Evolutionary conservation across 1,140 invertebrate genomes (phyloP).

Genomic region (Drosophila ananassae): DNA sequence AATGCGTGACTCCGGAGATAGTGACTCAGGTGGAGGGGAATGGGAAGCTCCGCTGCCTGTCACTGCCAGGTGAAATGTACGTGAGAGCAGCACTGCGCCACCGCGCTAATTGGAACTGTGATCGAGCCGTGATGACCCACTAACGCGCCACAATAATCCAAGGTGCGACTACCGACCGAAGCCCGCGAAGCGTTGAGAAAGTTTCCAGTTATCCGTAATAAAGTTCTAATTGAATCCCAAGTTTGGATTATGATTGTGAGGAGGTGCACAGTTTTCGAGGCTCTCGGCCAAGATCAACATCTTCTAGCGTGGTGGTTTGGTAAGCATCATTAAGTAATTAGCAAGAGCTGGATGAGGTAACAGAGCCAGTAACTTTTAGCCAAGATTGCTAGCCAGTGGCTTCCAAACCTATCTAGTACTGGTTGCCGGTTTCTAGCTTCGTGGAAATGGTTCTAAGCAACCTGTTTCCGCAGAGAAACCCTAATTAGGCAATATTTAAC

Average conservation of each 20-base stretch:
- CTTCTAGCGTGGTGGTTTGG: slow-evolving; percentile 1
- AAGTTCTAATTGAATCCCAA: slow-evolving; percentile 58
- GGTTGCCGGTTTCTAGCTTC: too few relatives aligned
- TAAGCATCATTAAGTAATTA: slow-evolving; percentile 24
- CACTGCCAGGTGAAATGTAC: slow-evolving; percentile 48
- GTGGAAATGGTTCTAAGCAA: background rate
- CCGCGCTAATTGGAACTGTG: slow-evolving; percentile 43
- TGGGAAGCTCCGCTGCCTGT: slow-evolving; percentile 5
- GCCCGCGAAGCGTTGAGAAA: slow-evolving; percentile 43
- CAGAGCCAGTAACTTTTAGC: background rate
- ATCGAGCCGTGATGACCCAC: slow-evolving; percentile 53
- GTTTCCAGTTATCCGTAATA: slow-evolving; percentile 44
- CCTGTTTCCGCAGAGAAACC: background rate
- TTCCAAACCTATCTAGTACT: background rate
- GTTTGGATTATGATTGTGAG: background rate
- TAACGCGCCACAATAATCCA: slow-evolving; percentile 26
- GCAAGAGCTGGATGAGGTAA: slow-evolving; percentile 24
- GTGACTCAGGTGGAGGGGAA: background rate
- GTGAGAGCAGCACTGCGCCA: slow-evolving; percentile 24
- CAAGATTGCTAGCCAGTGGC: slow-evolving; percentile 3
- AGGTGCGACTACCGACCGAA: slow-evolving; percentile 14
- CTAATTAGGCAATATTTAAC: slow-evolving; percentile 52
- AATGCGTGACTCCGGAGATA: slow-evolving; percentile 37
- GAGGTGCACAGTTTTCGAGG: slow-evolving; percentile 32
- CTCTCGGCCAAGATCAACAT: background rate